Evolutionary conservation across 2,113 vertebrate species (phyloP).

Genomic region (Emydura subglobosa): DNA sequence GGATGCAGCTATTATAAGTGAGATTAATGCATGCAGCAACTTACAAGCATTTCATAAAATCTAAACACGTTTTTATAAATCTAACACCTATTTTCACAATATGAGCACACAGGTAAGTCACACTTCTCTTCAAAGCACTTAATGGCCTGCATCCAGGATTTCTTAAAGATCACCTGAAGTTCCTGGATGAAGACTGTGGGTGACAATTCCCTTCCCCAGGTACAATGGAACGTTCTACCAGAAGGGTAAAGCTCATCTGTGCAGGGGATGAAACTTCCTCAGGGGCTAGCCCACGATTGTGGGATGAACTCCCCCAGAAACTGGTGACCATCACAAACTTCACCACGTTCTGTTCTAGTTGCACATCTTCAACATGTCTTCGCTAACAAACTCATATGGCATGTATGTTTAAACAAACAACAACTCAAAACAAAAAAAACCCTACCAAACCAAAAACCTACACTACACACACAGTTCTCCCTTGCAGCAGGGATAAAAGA

Average conservation of each 20-base stretch:
- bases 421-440: not conserved
- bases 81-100: no score
- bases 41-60: no score
- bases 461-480: not conserved
- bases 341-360: not conserved
- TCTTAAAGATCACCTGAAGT: not conserved
- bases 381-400: not conserved
- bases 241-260: fast-evolving
- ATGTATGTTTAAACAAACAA: not conserved
- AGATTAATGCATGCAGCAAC: no score
- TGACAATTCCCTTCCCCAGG: not conserved
- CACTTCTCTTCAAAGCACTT: no score
- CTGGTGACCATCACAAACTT: not conserved
- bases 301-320: not conserved
- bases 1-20: no score
- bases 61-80: no score
- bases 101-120: no score
- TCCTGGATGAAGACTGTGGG: not conserved
- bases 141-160: no score
- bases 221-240: not conserved
- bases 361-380: not conserved
- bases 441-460: not conserved
- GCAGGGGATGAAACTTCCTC: not conserved
- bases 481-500: not conserved
- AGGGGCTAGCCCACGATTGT: not conserved